Base-by-base conservation (phyloP, 2,888 invertebrate genomes). In the Schrankia costaestrigalis region DNA sequence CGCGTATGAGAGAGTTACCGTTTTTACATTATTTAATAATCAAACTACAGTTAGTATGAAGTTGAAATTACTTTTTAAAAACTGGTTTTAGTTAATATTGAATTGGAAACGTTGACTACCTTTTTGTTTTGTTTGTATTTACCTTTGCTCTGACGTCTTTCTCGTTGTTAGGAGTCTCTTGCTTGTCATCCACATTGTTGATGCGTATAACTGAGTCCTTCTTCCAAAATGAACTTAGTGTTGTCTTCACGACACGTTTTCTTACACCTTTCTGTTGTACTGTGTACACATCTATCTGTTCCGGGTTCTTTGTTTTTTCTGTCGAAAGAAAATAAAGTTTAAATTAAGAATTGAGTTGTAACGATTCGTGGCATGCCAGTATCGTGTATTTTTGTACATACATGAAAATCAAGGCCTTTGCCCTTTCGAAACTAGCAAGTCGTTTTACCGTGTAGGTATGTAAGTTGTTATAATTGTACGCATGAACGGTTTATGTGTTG, bases 241-340 rank as follows among this genome's bases (percentile, higher is more conserved):
- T 89, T 54, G 90, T 89, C 75, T 86, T 90, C 49, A 90, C 78
- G 53, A 92, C 89, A 71, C 91, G 91, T 76, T 90, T 90, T 49
- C 90, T 72, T 37, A 86, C 89, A 71, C 90, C 90, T 74, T 87
- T 88, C 66, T 89, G 87, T 69, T 85, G 85, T 36, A 92, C 89
- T 48, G 91, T 91, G 87, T 90, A 92, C 66, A 93, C 90, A 59
- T 91, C 91, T 83, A 93, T 89, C 82, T 91, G 90, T 76, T 92
- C 91, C 71, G 92, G 90, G 87, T 92, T 91, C 83, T 92, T 91
- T 84, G 92, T 92, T 86, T 92, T 92, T 85, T 93, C 93, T 93
- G 85, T 59, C 64, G 73, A 66, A 48, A 71, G 69, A 59, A 46
- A n/a, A n/a, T n/a, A n/a, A 26, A 44, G 25, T 38, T 28, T 33